Percentiles rank a stretch among this genome's conserved stretches.
Conservation (phyloP, 2,113 vertebrate genomes). For the Syrmaticus mikado region DNA sequence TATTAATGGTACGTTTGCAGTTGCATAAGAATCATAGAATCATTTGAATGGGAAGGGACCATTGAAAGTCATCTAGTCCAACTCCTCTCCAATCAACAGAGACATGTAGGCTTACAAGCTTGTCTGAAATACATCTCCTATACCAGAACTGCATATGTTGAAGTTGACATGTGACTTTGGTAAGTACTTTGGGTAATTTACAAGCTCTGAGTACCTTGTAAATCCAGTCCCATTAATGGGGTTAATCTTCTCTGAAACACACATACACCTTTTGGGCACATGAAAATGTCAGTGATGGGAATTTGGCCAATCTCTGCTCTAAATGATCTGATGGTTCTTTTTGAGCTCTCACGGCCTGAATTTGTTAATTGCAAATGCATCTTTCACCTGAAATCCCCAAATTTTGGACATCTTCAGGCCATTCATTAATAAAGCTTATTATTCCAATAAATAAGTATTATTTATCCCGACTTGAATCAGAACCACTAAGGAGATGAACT, state of each 20-base stretch:
- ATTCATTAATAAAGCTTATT: background rate
- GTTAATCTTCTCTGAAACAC: background rate
- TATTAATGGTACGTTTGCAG: accelerated
- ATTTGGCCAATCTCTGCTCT: background rate
- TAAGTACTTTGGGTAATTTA: background rate
- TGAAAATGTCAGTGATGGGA: background rate
- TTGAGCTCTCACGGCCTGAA: background rate
- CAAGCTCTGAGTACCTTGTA: background rate
- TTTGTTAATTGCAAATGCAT: background rate
- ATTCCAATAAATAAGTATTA: background rate
- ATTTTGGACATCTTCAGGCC: background rate
- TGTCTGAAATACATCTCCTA: background rate
- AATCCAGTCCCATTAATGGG: background rate
- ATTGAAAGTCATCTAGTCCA: too few relatives aligned
- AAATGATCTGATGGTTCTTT: background rate
- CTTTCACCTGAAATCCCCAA: background rate
- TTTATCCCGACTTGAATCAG: background rate
- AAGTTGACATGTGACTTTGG: background rate
- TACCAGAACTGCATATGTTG: background rate
- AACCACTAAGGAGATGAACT: background rate
- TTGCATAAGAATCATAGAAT: background rate
- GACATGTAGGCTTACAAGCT: background rate
- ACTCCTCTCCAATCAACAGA: too few relatives aligned
- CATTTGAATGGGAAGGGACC: too few relatives aligned
- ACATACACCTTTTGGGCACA: background rate